Conservation (phyloP, 2,113 vertebrate species). For the Thryonomys swinderianus region DNA sequence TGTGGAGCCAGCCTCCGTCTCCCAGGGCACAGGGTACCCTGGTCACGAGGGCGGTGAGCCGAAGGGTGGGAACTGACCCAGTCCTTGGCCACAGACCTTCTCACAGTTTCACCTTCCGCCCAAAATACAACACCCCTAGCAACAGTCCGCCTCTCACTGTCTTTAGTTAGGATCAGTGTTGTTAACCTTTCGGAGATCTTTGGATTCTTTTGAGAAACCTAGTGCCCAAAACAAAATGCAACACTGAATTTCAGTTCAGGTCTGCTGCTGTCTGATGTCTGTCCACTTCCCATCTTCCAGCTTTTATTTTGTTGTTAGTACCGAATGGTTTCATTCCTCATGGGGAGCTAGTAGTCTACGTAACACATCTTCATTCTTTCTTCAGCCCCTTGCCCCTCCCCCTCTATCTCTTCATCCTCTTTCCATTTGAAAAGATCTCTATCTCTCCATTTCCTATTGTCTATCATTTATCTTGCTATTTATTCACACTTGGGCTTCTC, state of each 20-base stretch:
- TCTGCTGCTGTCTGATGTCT: not conserved
- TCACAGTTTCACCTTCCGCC: not conserved
- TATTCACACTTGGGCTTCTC: not conserved
- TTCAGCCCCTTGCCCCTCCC: not conserved
- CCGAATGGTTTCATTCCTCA: no score
- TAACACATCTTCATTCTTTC: not conserved
- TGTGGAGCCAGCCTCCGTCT: not conserved
- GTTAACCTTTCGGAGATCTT: not conserved
- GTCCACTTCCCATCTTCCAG: not conserved
- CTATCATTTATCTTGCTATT: not conserved
- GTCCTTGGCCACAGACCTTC: not conserved
- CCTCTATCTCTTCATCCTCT: not conserved
- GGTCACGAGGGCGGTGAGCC: not conserved
- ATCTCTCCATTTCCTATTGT: not conserved
- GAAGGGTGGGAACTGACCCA: not conserved
- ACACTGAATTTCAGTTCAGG: not conserved
- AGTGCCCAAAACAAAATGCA: not conserved
- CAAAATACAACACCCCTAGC: not conserved
- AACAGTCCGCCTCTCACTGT: not conserved
- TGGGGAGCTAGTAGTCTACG: not conserved
- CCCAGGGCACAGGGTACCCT: not conserved
- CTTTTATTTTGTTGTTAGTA: not conserved
- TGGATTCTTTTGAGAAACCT: not conserved
- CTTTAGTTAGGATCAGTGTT: not conserved
- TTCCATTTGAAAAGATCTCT: not conserved